Conservation (phyloP, 2,888 invertebrate genomes). For the Ophioninae sp. region DNA sequence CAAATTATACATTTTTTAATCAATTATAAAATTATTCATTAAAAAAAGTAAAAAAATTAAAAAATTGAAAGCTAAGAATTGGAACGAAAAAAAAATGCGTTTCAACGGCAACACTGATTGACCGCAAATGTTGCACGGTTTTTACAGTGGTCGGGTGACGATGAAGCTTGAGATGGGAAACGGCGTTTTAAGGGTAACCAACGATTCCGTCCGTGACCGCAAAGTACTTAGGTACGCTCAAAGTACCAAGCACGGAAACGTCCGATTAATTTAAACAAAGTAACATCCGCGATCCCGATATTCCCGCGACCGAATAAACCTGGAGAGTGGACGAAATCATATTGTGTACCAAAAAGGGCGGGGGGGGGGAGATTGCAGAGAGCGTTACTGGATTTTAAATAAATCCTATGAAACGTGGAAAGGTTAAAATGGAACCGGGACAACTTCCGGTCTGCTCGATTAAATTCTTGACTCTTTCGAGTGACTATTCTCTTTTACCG, state of each 20-base stretch:
- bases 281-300: slow-evolving; percentile 3
- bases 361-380: not conserved
- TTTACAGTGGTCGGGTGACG: slow-evolving; percentile 6
- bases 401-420: not conserved
- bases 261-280: slow-evolving; percentile 24
- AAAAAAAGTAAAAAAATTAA: not conserved
- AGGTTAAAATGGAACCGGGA: not conserved
- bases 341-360: not conserved
- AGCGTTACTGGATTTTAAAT: not conserved
- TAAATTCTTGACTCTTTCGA: not conserved
- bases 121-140: slow-evolving; percentile 8
- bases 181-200: slow-evolving; percentile 2
- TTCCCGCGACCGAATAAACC: slow-evolving; percentile 7
- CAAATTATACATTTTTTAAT: no score
- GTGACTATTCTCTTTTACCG: not conserved
- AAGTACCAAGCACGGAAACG: not conserved
- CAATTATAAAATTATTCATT: no score
- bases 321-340: not conserved
- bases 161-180: slow-evolving; percentile 14
- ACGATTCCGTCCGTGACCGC: not conserved
- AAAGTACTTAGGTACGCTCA: slow-evolving; percentile 13
- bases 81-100: not conserved
- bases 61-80: not conserved
- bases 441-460: slow-evolving; percentile 12
- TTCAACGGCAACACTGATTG: slow-evolving; percentile 13